Conservation (phyloP, 64 coral and sea anemone species). For the Stichodactyla helianthus region DNA sequence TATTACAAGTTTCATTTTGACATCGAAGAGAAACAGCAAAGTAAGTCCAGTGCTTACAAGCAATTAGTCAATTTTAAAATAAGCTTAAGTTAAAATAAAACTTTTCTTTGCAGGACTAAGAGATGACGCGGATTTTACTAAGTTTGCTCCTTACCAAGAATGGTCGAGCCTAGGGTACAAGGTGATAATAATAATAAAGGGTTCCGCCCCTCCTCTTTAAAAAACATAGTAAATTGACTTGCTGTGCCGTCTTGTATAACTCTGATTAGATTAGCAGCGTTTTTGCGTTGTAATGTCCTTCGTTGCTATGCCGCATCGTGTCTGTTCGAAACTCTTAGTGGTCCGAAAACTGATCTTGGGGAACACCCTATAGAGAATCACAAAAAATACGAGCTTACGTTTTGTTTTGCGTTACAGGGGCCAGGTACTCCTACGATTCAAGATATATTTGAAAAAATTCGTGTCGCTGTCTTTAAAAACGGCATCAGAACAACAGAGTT, state of each 20-base stretch:
- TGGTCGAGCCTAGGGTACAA: background rate
- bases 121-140: constrained; percentile 54
- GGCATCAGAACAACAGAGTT: constrained; percentile 96
- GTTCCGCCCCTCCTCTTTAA: too few species aligned
- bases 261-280: background rate
- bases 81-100: background rate
- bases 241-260: background rate
- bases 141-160: constrained; percentile 32
- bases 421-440: constrained; percentile 51
- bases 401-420: constrained; percentile 10
- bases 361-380: background rate
- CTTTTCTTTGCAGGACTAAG: constrained; percentile 13
- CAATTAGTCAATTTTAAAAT: too few species aligned
- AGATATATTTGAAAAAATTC: constrained; percentile 90
- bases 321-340: background rate
- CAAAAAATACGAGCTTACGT: background rate
- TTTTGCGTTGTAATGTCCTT: background rate
- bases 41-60: constrained; percentile 27
- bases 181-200: background rate
- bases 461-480: constrained; percentile 85
- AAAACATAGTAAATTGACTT: too few species aligned
- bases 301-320: too few species aligned
- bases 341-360: background rate
- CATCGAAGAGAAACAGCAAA: constrained; percentile 67
- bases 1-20: constrained; percentile 91